These are phyloP conservation scores for Raphicerus campestris DNA, from an alignment of 2,113 vertebrate species.

Conservation along the genomic window DNA sequence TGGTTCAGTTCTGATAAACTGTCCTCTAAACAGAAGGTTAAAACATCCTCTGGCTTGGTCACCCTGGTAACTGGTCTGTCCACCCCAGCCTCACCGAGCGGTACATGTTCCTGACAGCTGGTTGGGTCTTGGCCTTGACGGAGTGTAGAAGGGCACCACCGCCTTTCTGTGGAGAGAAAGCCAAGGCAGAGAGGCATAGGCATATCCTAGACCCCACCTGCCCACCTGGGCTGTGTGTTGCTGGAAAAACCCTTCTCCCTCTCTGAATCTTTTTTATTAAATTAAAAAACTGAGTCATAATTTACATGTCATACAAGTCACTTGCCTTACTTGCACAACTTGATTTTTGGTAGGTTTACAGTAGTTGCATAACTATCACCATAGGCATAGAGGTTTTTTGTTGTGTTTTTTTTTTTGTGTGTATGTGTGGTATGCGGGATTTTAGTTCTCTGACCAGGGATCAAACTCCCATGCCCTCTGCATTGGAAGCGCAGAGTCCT, in stretches of 20 bases:
- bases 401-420: not conserved
- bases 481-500: not conserved
- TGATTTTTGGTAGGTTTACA: not conserved
- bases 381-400: not conserved
- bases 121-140: slow-evolving; percentile 86
- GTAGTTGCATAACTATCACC: not conserved
- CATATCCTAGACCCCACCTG: not conserved
- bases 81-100: slow-evolving; percentile 80
- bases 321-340: not conserved
- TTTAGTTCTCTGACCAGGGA: not conserved
- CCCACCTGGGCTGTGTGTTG: not conserved
- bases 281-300: not conserved
- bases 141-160: slow-evolving; percentile 88
- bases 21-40: not conserved
- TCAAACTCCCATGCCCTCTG: not conserved
- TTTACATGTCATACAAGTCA: not conserved
- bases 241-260: not conserved
- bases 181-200: not conserved
- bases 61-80: not conserved
- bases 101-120: slow-evolving; percentile 81
- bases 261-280: not conserved
- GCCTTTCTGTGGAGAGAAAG: slow-evolving; percentile 83
- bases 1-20: not conserved
- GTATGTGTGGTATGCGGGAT: not conserved
- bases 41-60: not conserved